A percentile compares a stretch with the other conserved stretches of the same genome.
phyloP scores from a whole-genome alignment of 2,113 vertebrate species.

The Nymphicus hollandicus region DNA sequence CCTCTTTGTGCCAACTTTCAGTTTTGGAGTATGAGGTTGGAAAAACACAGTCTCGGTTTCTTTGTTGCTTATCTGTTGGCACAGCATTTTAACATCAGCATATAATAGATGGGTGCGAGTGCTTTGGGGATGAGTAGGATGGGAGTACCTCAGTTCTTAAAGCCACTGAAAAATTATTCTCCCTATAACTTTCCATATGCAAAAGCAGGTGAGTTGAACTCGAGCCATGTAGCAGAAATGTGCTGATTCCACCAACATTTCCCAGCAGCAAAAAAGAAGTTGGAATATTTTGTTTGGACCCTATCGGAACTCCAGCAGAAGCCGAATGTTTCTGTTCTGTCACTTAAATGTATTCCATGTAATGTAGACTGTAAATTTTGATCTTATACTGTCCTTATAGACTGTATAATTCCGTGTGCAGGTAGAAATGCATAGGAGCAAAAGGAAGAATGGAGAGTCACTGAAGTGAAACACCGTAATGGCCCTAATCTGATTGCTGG shows the following conservation, averaged over 20 bases:
- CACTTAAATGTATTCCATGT: neutral
- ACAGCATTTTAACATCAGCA: neutral
- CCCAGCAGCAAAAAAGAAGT: neutral
- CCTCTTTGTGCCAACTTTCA: neutral
- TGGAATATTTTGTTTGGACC: slow-evolving; percentile 33
- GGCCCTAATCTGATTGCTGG: neutral
- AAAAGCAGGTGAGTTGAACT: neutral
- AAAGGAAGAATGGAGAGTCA: neutral
- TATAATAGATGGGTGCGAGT: neutral
- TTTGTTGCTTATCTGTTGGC: neutral
- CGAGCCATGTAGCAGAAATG: slow-evolving; percentile 18
- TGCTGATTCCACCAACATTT: slow-evolving; percentile 28
- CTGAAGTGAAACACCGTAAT: neutral
- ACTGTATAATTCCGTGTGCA: fast-evolving
- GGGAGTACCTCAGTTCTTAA: neutral
- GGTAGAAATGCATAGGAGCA: neutral
- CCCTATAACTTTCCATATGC: neutral
- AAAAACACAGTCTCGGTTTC: neutral
- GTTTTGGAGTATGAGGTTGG: neutral
- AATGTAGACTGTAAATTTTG: neutral
- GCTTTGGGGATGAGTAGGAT: neutral
- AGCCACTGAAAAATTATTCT: neutral
- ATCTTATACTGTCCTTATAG: neutral
- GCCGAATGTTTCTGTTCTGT: neutral
- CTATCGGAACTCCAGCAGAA: neutral